Percentiles rank a stretch among this genome's conserved stretches.
Evolutionary conservation across 2,888 invertebrate genomes (phyloP).

Genomic region (Phaedon cochleariae): DNA sequence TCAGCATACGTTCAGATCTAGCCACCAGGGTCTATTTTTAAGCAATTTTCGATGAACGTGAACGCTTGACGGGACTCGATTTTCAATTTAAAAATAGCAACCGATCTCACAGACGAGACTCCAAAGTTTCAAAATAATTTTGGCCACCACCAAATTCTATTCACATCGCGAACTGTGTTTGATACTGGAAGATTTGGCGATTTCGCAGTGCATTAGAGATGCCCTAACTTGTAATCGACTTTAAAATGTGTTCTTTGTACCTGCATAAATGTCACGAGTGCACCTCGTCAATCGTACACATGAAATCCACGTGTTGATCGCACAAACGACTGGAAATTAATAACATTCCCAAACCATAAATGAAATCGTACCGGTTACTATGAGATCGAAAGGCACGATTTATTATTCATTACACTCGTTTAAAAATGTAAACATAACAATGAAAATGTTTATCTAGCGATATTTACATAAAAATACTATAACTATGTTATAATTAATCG

Average conservation of each 20-base stretch:
- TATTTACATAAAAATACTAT: conserved; percentile 52
- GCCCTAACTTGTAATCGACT: too few relatives aligned
- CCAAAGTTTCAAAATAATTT: not conserved
- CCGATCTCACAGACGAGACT: not conserved
- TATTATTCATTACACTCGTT: conserved; percentile 40
- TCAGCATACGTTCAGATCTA: not conserved
- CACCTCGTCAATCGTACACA: too few relatives aligned
- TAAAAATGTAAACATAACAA: conserved; percentile 48
- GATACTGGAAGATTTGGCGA: too few relatives aligned
- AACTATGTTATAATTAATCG: conserved; percentile 50
- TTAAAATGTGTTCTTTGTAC: too few relatives aligned
- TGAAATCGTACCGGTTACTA: conserved; percentile 23
- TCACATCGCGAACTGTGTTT: too few relatives aligned
- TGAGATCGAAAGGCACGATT: conserved; percentile 27
- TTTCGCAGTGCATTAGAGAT: too few relatives aligned
- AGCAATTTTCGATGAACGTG: not conserved
- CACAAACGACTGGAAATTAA: conserved; percentile 18
- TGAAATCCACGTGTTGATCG: not conserved
- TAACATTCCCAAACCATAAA: conserved; percentile 11
- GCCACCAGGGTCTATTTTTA: not conserved
- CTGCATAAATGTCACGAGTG: too few relatives aligned
- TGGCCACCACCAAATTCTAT: not conserved
- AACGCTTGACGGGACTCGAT: too few relatives aligned
- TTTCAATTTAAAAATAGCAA: not conserved
- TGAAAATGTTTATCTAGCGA: conserved; percentile 47